These are phyloP conservation scores for Polypterus senegalus DNA, from an alignment of 2,113 vertebrate genomes.

Conservation along the genomic window DNA sequence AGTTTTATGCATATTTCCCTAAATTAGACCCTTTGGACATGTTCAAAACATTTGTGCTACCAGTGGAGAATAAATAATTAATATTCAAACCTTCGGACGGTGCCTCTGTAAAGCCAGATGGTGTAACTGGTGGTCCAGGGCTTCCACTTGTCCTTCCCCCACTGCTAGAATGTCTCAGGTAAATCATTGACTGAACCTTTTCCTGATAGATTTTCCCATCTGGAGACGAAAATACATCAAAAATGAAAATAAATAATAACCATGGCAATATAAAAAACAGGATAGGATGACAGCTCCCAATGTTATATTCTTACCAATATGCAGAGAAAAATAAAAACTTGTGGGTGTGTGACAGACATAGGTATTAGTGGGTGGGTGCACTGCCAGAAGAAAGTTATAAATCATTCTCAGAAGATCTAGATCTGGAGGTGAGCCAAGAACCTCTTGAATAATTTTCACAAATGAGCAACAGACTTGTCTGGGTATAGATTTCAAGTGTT, in stretches of 20 bases:
- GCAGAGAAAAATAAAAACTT: conserved; percentile 92
- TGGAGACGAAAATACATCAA: conserved; percentile 30
- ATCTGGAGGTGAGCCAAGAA: conserved; percentile 91
- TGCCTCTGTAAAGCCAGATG: conserved; percentile 56
- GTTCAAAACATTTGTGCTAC: too few species aligned
- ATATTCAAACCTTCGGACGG: conserved; percentile 51
- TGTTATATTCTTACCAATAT: conserved; percentile 64
- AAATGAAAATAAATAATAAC: not conserved
- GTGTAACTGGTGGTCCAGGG: conserved; percentile 60
- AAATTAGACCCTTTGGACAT: too few species aligned
- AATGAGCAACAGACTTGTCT: conserved; percentile 84
- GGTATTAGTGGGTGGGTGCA: conserved; percentile 94
- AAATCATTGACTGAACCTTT: conserved; percentile 82
- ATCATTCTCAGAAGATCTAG: conserved; percentile 76
- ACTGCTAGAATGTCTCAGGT: conserved; percentile 68
- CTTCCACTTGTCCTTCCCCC: conserved; percentile 61
- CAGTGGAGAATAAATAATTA: too few species aligned
- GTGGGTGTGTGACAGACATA: conserved; percentile 91
- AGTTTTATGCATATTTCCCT: too few species aligned
- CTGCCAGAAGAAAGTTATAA: conserved; percentile 90
- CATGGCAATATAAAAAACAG: not conserved
- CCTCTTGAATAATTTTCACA: conserved; percentile 96
- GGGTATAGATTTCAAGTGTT: conserved; percentile 69
- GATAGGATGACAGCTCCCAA: not conserved
- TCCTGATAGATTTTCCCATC: conserved; percentile 92